Evolutionary conservation across 2,113 vertebrate genomes (phyloP).

Genomic region (Oplegnathus fasciatus): DNA sequence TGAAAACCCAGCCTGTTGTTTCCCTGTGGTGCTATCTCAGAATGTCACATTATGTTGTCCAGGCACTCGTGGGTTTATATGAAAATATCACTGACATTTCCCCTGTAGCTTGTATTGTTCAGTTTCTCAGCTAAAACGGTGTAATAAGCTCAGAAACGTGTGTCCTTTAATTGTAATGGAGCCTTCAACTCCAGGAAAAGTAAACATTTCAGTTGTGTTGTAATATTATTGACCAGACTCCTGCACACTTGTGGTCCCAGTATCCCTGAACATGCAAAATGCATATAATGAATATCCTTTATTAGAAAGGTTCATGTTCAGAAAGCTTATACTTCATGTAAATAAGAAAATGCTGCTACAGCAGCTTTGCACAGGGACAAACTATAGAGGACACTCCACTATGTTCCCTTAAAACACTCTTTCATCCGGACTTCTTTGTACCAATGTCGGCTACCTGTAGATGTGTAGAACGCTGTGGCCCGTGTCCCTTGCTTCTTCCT

Average conservation of each 20-base stretch:
- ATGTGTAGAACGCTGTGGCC: background rate
- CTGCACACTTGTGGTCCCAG: background rate
- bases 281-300: background rate
- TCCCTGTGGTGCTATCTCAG: background rate
- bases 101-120: background rate
- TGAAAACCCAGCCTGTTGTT: background rate
- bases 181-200: background rate
- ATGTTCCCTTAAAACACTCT: background rate
- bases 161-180: background rate
- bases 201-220: background rate
- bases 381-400: background rate
- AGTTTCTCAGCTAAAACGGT: background rate
- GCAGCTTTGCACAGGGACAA: background rate
- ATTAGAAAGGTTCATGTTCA: background rate
- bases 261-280: background rate
- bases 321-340: background rate
- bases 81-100: constrained; percentile 34
- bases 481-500: background rate
- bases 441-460: background rate
- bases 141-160: background rate
- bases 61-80: background rate
- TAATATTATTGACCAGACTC: no score
- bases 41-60: constrained; percentile 28
- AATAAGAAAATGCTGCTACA: no score
- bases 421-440: background rate